Conservation (phyloP, 2,113 vertebrate species). For the Geococcyx californianus region DNA sequence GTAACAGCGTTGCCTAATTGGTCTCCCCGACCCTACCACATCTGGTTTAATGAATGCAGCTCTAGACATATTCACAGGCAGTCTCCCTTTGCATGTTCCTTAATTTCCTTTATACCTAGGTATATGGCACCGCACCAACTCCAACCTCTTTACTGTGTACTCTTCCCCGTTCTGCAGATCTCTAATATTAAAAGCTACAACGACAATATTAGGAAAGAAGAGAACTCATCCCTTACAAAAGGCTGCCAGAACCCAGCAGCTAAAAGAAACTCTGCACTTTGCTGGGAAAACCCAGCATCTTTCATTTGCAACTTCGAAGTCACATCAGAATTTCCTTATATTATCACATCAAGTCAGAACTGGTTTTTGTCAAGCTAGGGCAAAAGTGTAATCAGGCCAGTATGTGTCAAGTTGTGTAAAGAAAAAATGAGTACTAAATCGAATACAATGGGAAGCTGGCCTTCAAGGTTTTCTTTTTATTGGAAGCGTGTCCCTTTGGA, state of each 20-base stretch:
- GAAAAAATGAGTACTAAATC: not conserved
- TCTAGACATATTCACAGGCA: not conserved
- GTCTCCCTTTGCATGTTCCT: not conserved
- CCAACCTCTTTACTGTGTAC: rapidly evolving
- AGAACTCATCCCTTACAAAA: not conserved
- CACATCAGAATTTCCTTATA: slow-evolving; percentile 14
- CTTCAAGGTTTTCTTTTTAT: slow-evolving; percentile 9
- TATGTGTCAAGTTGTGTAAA: slow-evolving; percentile 32
- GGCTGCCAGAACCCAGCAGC: not conserved
- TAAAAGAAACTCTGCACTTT: not conserved
- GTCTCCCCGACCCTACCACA: not conserved
- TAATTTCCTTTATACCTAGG: not conserved
- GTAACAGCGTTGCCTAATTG: not conserved
- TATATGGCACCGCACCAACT: rapidly evolving
- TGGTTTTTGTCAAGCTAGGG: not conserved
- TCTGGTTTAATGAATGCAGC: not conserved
- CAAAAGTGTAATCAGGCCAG: slow-evolving; percentile 10
- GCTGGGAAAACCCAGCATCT: not conserved
- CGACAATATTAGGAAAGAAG: not conserved
- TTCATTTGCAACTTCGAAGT: not conserved
- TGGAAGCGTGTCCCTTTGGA: not conserved
- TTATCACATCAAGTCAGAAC: slow-evolving; percentile 20
- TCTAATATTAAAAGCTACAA: not conserved
- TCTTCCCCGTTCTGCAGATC: not conserved
- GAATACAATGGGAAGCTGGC: slow-evolving; percentile 10